These are phyloP conservation scores for Stenoptilia bipunctidactyla DNA, from an alignment of 2,888 invertebrate genomes.

Conservation along the genomic window DNA sequence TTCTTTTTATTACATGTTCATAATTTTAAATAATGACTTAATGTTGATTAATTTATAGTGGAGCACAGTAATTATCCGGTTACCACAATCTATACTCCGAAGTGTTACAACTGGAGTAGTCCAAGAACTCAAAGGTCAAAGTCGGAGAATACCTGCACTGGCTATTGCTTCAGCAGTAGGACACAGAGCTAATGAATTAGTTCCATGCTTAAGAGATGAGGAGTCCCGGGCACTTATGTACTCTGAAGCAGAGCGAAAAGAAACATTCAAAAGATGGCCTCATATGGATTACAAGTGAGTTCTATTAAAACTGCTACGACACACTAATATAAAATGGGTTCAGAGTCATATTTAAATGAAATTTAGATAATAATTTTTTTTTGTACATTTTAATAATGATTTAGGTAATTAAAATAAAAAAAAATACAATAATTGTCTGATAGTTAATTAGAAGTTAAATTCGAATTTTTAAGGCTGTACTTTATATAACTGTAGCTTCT, in stretches of 20 bases:
- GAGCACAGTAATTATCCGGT: constrained; percentile 88
- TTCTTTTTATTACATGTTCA: background rate
- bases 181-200: constrained; percentile 85
- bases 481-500: too few species aligned
- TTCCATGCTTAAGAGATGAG: constrained; percentile 68
- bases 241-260: constrained; percentile 89
- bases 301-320: too few species aligned
- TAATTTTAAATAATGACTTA: background rate
- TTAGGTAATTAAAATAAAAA: too few species aligned
- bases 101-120: constrained; percentile 85
- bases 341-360: too few species aligned
- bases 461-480: too few species aligned
- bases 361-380: too few species aligned
- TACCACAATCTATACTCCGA: constrained; percentile 84
- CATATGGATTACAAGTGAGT: constrained; percentile 95
- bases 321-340: too few species aligned
- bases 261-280: constrained; percentile 95
- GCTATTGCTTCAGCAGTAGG: constrained; percentile 91
- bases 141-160: constrained; percentile 86
- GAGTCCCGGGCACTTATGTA: constrained; percentile 79
- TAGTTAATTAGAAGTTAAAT: too few species aligned
- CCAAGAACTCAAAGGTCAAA: constrained; percentile 84
- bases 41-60: constrained; percentile 73
- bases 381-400: too few species aligned
- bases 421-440: too few species aligned